A percentile compares a stretch with the other conserved stretches of the same genome.
Conservation (phyloP, 2,113 vertebrate species). For the Anhinga anhinga region DNA sequence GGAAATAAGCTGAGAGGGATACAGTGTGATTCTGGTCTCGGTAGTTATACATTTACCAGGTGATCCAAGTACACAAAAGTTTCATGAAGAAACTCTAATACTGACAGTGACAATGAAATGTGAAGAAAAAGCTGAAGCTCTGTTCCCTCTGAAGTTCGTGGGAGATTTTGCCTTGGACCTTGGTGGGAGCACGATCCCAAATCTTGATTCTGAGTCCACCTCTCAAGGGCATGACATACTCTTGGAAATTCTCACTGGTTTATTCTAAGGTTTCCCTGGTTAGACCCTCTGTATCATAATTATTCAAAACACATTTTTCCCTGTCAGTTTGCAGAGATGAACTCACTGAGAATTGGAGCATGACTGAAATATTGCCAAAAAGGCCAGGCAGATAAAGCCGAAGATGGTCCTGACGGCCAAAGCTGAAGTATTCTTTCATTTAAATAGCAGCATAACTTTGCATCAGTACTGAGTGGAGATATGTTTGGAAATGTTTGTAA, state of each 20-base stretch:
- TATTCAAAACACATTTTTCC: not conserved
- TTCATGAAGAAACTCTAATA: not conserved
- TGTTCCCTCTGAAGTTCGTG: not conserved
- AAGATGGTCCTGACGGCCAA: not conserved
- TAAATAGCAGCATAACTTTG: not conserved
- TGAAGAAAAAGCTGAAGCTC: not conserved
- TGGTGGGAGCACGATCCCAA: fast-evolving
- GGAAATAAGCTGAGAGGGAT: not conserved
- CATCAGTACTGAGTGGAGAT: not conserved
- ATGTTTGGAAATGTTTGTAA: not conserved
- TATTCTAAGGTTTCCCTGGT: not conserved
- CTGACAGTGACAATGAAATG: not conserved
- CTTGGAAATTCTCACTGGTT: not conserved
- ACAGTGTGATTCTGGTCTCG: not conserved
- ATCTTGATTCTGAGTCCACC: not conserved
- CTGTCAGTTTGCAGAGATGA: not conserved
- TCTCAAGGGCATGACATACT: not conserved
- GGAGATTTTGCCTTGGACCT: not conserved
- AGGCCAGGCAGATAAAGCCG: not conserved
- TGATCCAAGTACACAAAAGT: not conserved
- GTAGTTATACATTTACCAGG: not conserved
- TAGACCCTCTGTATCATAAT: not conserved
- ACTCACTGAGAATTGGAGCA: not conserved
- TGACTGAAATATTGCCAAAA: not conserved
- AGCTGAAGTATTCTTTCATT: not conserved